Conservation (phyloP, 1,140 invertebrate species). For the Eubasilissa regina region DNA sequence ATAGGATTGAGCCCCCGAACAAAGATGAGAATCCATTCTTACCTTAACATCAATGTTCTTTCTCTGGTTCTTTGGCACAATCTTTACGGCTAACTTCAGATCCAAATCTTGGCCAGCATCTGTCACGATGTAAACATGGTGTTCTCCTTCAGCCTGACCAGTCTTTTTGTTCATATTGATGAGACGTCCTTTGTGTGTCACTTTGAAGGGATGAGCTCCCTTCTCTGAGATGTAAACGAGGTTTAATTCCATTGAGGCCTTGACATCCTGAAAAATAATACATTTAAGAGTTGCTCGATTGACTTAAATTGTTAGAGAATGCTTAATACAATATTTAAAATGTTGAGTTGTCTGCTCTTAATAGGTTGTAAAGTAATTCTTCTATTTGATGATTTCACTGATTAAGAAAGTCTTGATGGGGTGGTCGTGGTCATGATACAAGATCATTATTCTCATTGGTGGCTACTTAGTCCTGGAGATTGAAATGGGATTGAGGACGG, state of each 20-base stretch:
- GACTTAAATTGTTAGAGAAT: no score
- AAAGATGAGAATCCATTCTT: neutral
- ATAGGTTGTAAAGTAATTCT: no score
- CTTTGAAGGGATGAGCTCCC: slow-evolving; percentile 67
- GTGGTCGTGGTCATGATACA: no score
- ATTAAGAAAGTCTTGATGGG: no score
- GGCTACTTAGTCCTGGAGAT: no score
- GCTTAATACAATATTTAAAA: neutral
- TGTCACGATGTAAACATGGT: slow-evolving; percentile 7
- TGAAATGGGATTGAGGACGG: no score
- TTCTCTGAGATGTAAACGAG: slow-evolving; percentile 64
- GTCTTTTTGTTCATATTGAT: slow-evolving; percentile 62
- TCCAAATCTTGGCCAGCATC: slow-evolving; percentile 26
- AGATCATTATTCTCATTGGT: no score
- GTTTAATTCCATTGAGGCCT: neutral
- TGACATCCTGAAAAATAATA: slow-evolving; percentile 21
- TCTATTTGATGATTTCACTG: no score
- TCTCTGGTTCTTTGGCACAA: slow-evolving; percentile 3
- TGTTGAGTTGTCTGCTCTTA: no score
- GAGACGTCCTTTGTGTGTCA: slow-evolving; percentile 65
- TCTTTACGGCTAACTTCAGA: slow-evolving; percentile 10
- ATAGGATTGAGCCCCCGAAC: no score
- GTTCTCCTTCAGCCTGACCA: neutral
- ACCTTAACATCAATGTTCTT: slow-evolving; percentile 18
- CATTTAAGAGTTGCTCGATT: no score